These are phyloP conservation scores for Ancistrus triradiatus DNA, from an alignment of 2,113 vertebrate genomes.

Conservation along the genomic window DNA sequence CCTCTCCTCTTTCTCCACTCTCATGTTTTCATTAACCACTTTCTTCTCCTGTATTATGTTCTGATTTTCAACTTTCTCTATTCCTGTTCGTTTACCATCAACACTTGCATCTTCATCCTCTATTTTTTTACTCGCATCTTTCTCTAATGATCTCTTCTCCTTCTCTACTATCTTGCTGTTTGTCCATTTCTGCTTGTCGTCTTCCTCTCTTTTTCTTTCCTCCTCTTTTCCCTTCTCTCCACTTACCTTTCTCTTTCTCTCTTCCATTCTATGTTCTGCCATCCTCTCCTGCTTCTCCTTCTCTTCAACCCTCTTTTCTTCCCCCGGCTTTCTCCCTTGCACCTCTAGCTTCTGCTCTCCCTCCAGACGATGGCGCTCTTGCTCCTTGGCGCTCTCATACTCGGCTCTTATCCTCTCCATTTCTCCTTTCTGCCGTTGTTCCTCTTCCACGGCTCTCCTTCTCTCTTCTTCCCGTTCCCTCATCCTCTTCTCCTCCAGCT, in stretches of 20 bases:
- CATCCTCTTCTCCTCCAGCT: conserved; percentile 45
- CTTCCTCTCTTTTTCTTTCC: conserved; percentile 60
- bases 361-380: no score
- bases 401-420: conserved; percentile 41
- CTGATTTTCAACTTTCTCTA: no score
- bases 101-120: no score
- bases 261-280: conserved; percentile 49
- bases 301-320: conserved; percentile 46
- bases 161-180: no score
- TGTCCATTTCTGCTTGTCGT: conserved; percentile 29
- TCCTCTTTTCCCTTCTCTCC: conserved; percentile 13
- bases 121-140: no score
- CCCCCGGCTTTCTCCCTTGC: conserved; percentile 50
- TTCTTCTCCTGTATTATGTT: no score
- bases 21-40: no score
- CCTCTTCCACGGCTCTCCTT: conserved; percentile 44
- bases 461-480: conserved; percentile 55
- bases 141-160: no score
- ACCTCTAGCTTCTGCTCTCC: conserved; percentile 66
- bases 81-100: no score
- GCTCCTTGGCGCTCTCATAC: no score
- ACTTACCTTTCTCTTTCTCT: conserved; percentile 59
- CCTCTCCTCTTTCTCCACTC: no score
- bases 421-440: conserved; percentile 48
- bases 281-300: conserved; percentile 8